phyloP scores from a whole-genome alignment of 2,888 invertebrate genomes.

The Tridacna crocea region DNA sequence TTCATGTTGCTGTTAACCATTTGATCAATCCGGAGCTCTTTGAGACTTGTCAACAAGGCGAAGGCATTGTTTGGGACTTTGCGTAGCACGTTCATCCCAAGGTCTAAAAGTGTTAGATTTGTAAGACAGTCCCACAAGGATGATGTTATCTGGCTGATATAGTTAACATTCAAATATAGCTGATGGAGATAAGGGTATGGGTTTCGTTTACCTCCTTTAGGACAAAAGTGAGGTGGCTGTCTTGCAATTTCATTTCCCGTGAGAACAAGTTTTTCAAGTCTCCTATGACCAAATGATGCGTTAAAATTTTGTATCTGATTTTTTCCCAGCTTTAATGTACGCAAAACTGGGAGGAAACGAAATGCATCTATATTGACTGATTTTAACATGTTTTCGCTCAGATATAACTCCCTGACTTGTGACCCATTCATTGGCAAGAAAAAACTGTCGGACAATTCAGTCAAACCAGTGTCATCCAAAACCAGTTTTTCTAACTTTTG shows the following conservation, averaged over 20 bases:
- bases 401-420: neutral
- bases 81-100: slow-evolving; percentile 1
- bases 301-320: slow-evolving; percentile 14
- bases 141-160: neutral
- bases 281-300: neutral
- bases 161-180: slow-evolving; percentile 15
- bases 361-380: slow-evolving; percentile 4
- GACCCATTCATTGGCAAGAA: slow-evolving; percentile 12
- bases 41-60: neutral
- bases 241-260: slow-evolving; percentile 4
- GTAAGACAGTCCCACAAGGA: slow-evolving; percentile 9
- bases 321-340: neutral
- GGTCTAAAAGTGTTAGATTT: neutral
- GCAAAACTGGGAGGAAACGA: neutral
- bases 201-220: neutral
- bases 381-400: neutral
- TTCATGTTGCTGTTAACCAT: slow-evolving; percentile 22
- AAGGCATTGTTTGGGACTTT: slow-evolving; percentile 5
- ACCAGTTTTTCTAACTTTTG: neutral
- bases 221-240: neutral
- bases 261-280: neutral
- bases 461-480: neutral
- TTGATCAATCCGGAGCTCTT: neutral
- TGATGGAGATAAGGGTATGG: neutral
- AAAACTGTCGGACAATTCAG: neutral